These are phyloP conservation scores for Cherax destructor DNA, from an alignment of 1,140 invertebrate species.

Conservation along the genomic window DNA sequence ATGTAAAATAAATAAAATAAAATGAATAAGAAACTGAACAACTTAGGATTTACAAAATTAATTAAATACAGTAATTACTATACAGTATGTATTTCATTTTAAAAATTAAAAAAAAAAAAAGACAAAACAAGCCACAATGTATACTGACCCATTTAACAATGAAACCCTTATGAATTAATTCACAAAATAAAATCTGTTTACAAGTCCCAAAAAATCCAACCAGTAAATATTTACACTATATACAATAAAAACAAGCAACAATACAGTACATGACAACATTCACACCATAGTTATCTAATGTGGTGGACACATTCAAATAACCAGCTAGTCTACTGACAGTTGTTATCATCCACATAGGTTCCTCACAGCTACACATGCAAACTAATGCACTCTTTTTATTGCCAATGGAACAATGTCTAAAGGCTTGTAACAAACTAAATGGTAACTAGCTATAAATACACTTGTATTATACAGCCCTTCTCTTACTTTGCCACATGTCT, in stretches of 20 bases:
- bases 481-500: background rate
- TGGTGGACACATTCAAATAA: background rate
- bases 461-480: background rate
- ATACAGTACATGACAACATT: background rate
- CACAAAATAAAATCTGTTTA: conserved; percentile 7
- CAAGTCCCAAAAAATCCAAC: background rate
- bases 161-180: background rate
- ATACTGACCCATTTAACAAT: background rate
- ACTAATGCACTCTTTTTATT: background rate
- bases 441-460: background rate
- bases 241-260: conserved; percentile 8
- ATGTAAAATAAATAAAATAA: no score
- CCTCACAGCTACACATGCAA: background rate
- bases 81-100: background rate
- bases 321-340: background rate
- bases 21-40: no score
- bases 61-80: background rate
- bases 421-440: background rate
- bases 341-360: background rate
- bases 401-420: background rate
- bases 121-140: background rate
- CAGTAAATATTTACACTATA: background rate
- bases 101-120: background rate
- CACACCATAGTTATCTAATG: background rate
- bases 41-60: no score